Percentiles rank a stretch among this genome's conserved stretches.
Evolutionary conservation across 2,113 vertebrate species (phyloP).

Genomic region (Gymnorhina tibicen): DNA sequence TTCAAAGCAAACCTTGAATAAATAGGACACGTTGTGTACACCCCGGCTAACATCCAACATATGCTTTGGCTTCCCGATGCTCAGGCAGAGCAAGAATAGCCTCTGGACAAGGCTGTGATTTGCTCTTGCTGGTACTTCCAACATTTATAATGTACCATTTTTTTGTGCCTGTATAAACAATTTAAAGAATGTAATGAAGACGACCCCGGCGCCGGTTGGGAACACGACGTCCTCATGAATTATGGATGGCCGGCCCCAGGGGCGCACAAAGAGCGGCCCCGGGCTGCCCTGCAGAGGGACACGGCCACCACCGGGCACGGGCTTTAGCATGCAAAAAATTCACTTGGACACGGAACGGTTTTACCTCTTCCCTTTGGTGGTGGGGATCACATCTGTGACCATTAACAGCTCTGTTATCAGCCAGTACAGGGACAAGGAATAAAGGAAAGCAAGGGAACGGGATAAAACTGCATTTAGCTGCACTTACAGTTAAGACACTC

Average conservation of each 20-base stretch:
- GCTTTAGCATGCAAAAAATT: fast-evolving
- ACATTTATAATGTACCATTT: slow-evolving; percentile 21
- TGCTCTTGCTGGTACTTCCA: slow-evolving; percentile 72
- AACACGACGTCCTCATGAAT: not conserved
- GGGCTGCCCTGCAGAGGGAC: not conserved
- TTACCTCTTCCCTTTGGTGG: not conserved
- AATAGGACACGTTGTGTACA: slow-evolving; percentile 96
- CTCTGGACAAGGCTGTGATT: slow-evolving; percentile 79
- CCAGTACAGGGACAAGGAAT: fast-evolving
- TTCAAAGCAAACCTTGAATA: slow-evolving; percentile 93
- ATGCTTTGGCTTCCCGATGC: slow-evolving; percentile 91
- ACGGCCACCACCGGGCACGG: not conserved
- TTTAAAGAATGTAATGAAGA: slow-evolving; percentile 28
- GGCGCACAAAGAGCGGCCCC: too few species aligned
- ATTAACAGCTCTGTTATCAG: not conserved
- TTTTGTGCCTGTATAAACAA: slow-evolving; percentile 21
- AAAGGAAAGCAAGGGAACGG: not conserved
- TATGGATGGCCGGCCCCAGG: not conserved
- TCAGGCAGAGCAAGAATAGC: slow-evolving; percentile 83
- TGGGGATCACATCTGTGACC: not conserved
- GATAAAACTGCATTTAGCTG: not conserved
- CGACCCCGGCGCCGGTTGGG: not conserved
- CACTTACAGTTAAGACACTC: not conserved
- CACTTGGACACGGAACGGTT: fast-evolving
- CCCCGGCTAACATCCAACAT: slow-evolving; percentile 98